These are phyloP conservation scores for Nemurella pictetii DNA, from an alignment of 2,888 invertebrate species.

Conservation along the genomic window DNA sequence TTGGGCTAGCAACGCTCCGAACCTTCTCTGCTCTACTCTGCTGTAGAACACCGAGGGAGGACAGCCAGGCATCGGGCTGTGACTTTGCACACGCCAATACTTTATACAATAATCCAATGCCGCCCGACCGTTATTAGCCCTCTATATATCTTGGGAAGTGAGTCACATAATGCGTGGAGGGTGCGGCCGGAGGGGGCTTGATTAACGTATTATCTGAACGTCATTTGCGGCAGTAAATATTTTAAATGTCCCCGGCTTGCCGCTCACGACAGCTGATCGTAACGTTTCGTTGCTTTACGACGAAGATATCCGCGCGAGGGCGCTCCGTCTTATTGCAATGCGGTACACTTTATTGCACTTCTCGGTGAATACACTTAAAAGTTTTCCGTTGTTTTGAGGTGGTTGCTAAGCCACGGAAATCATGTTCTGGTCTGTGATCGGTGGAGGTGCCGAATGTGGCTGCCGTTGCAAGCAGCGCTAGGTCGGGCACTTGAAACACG, in stretches of 20 bases:
- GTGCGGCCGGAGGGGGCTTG: neutral
- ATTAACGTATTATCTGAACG: conserved; percentile 4
- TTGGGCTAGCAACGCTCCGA: neutral
- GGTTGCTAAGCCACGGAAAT: neutral
- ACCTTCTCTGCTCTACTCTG: too few species aligned
- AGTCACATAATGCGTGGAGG: conserved; percentile 2
- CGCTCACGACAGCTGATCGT: neutral
- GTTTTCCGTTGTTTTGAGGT: neutral
- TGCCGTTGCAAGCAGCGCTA: too few species aligned
- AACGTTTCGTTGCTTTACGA: neutral
- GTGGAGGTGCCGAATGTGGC: neutral
- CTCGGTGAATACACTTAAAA: neutral
- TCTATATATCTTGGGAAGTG: neutral
- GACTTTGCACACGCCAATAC: neutral
- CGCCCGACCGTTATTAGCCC: conserved; percentile 2
- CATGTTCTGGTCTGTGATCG: neutral
- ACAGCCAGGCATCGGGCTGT: neutral
- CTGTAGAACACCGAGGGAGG: too few species aligned
- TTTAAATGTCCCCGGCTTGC: neutral
- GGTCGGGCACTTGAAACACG: too few species aligned
- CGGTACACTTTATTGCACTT: neutral
- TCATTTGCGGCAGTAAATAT: conserved; percentile 7
- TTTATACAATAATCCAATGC: neutral
- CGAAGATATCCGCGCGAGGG: neutral
- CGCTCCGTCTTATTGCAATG: neutral